Conservation (phyloP, 2,888 invertebrate genomes). For the Lepidocyrtoides sp. region DNA sequence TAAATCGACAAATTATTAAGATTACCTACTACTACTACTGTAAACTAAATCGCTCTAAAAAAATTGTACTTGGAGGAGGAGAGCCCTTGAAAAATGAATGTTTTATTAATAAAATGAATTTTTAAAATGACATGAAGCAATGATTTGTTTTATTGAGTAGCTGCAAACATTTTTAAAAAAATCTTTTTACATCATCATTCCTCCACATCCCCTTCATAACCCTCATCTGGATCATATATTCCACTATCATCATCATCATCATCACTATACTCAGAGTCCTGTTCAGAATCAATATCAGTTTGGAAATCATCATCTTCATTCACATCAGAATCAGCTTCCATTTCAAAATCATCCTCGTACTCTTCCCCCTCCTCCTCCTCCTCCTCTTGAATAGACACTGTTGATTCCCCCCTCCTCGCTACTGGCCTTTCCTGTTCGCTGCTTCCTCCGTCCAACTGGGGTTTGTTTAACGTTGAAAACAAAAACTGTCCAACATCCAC, state of each 20-base stretch:
- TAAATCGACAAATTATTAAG: background rate
- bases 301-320: constrained; percentile 13
- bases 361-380: background rate
- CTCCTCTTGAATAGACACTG: background rate
- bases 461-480: background rate
- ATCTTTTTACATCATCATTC: too few species aligned
- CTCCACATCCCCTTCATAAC: too few species aligned
- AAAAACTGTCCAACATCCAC: background rate
- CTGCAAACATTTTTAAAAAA: too few species aligned
- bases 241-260: too few species aligned
- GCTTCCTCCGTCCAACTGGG: background rate
- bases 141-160: too few species aligned
- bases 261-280: too few species aligned
- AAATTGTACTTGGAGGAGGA: too few species aligned
- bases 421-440: background rate
- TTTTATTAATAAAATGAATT: background rate
- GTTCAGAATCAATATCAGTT: too few species aligned
- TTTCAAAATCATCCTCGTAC: background rate
- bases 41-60: background rate
- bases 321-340: background rate
- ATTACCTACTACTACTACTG: background rate
- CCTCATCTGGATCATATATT: too few species aligned
- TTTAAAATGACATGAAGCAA: background rate
- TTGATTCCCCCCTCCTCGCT: background rate
- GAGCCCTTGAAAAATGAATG: background rate